These are phyloP conservation scores for Chaunax sp. DNA, from an alignment of 2,797 vertebrate species.

Conservation along the genomic window DNA sequence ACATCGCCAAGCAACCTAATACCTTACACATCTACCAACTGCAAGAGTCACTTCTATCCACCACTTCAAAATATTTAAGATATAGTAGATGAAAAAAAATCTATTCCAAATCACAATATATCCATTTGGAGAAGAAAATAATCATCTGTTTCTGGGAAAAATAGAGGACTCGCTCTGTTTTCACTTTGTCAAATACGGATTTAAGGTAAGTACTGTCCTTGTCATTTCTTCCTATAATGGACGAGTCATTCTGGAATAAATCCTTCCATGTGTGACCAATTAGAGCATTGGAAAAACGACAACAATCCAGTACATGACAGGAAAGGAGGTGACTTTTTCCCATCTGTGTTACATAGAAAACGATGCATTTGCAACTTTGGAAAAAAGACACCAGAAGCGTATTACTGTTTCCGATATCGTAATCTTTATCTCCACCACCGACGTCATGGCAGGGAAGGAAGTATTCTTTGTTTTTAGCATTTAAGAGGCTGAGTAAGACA, in stretches of 20 bases:
- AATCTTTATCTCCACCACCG: too few species aligned
- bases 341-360: conserved; percentile 5
- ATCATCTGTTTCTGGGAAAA: conserved; percentile 28
- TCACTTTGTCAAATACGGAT: conserved; percentile 22
- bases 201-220: conserved; percentile 25
- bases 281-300: conserved; percentile 58
- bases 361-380: background rate
- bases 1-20: conserved; percentile 48
- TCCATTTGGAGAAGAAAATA: conserved; percentile 54
- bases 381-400: too few species aligned
- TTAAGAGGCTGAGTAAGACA: conserved; percentile 23
- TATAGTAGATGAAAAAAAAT: conserved; percentile 50
- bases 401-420: too few species aligned
- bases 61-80: conserved; percentile 61
- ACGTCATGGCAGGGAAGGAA: too few species aligned
- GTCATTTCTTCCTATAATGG: conserved; percentile 48
- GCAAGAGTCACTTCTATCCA: conserved; percentile 69
- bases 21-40: conserved; percentile 69
- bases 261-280: conserved; percentile 52
- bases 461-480: background rate
- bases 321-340: conserved; percentile 33
- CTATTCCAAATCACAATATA: conserved; percentile 56
- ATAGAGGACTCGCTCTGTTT: background rate
- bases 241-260: conserved; percentile 64
- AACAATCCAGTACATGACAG: conserved; percentile 57